Evolutionary conservation across 2,888 invertebrate species (phyloP).

Genomic region (Papilio demoleus): DNA sequence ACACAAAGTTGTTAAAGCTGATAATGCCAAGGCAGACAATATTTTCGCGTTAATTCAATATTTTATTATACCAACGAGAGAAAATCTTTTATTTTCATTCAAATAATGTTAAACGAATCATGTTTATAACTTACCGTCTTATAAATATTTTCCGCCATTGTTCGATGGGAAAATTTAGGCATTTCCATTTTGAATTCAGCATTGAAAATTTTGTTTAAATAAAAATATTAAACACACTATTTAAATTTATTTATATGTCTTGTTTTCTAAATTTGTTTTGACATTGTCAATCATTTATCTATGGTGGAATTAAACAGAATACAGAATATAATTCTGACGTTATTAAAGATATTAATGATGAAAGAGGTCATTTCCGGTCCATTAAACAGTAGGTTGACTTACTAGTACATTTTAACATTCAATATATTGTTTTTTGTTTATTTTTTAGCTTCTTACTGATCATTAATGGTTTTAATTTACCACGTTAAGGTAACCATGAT

Average conservation of each 20-base stretch:
- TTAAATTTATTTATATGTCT: not conserved
- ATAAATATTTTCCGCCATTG: slow-evolving; percentile 53
- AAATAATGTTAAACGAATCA: slow-evolving; percentile 28
- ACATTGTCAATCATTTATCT: slow-evolving; percentile 30
- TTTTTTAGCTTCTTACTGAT: not conserved
- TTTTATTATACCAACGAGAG: not conserved
- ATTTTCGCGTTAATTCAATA: no score
- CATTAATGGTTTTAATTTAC: not conserved
- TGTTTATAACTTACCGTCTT: slow-evolving; percentile 58
- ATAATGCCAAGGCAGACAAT: no score
- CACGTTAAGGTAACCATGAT: not conserved
- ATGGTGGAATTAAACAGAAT: not conserved
- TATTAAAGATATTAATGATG: not conserved
- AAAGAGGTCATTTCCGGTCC: not conserved
- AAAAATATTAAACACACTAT: slow-evolving; percentile 1
- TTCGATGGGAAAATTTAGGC: slow-evolving; percentile 45
- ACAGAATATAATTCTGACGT: not conserved
- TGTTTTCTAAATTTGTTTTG: slow-evolving; percentile 14
- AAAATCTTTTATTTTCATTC: not conserved
- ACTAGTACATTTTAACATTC: not conserved
- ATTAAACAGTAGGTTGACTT: not conserved
- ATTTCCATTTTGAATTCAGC: slow-evolving; percentile 48
- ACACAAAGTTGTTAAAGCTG: no score
- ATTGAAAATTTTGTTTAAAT: slow-evolving; percentile 28
- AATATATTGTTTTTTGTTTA: not conserved